These are phyloP conservation scores for Teleopsis dalmanni DNA, from an alignment of 1,140 invertebrate species.

Conservation along the genomic window DNA sequence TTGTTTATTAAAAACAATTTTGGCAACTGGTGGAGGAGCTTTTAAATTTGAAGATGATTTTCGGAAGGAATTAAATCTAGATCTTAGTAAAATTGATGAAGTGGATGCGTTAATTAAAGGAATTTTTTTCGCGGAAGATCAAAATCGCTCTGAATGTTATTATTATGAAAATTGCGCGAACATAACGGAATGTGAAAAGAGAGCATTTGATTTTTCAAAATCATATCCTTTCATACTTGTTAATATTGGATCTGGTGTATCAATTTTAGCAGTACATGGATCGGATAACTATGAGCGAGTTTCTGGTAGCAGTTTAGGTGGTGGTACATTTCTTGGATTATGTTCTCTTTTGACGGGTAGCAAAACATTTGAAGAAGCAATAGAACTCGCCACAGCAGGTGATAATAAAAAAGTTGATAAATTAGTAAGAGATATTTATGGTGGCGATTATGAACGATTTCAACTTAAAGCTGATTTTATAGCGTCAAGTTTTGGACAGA, in stretches of 20 bases:
- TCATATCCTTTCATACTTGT: slow-evolving; percentile 93
- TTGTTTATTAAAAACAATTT: not conserved
- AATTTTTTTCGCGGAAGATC: not conserved
- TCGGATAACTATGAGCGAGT: slow-evolving; percentile 79
- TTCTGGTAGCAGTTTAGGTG: slow-evolving; percentile 89
- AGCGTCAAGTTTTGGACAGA: not conserved
- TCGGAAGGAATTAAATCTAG: not conserved
- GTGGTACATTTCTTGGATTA: slow-evolving; percentile 88
- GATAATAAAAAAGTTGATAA: slow-evolving; percentile 90
- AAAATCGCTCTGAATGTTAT: not conserved
- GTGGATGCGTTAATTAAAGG: not conserved
- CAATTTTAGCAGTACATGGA: slow-evolving; percentile 80
- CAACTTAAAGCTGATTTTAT: slow-evolving; percentile 67
- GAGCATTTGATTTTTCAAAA: slow-evolving; percentile 67
- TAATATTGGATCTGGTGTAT: slow-evolving; percentile 93
- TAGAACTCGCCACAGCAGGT: slow-evolving; percentile 78
- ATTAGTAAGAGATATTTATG: slow-evolving; percentile 90
- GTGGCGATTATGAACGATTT: slow-evolving; percentile 85
- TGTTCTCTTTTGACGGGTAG: slow-evolving; percentile 92
- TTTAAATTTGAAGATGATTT: not conserved
- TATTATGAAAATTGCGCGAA: not conserved
- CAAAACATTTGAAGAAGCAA: slow-evolving; percentile 91
- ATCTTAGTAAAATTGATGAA: not conserved
- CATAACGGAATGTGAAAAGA: slow-evolving; percentile 47
- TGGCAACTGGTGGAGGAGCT: not conserved